Base-by-base conservation (phyloP, 2,888 invertebrate species). In the Cephus pygmeus region DNA sequence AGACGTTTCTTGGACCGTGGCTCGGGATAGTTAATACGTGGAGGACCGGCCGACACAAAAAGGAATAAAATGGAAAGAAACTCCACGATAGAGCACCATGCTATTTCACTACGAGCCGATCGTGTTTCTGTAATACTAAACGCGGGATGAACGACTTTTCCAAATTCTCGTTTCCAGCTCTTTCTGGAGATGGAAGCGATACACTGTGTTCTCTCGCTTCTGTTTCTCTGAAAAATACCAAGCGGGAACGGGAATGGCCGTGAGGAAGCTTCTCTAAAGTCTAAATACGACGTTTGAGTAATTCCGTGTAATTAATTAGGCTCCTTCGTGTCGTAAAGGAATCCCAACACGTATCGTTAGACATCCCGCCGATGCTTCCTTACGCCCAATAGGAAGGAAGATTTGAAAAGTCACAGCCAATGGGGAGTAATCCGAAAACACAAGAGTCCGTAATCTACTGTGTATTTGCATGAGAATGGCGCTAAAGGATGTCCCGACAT, bases 401-500 rank as follows among this genome's bases (percentile, higher is more conserved):
- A 69, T 73, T 74, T 69, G 40, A 56, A 83, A 85, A 87, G 85
- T 82, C 84, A 84, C 83, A 84, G 81, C 87, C 87, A 87, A 89
- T 88, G 87, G 83, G 82, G 76, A 83, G 84, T 87, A 87, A 87
- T 87, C 87, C 84, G 83, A 87, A 85, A 87, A 86, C 87, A 86
- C 87, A 86, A 87, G 86, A 86, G 87, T 85, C 83, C 86, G 88
- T 88, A 89, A 88, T 88, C 88, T 87, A 86, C 85, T 85, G 85
- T 83, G 83, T 85, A 89, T 88, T 89, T 89, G 87, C 88, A 88
- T 89, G 88, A 88, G 86, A 89, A 88, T 88, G 87, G 85, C 87
- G 88, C 86, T 88, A 88, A 88, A 88, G 87, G 88, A 88, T 88
- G 88, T 86, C 86, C 83, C 80, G 83, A 86, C 87, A 88, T 89